Evolutionary conservation across 2,888 invertebrate species (phyloP).

Genomic region (Cryptops parisi): DNA sequence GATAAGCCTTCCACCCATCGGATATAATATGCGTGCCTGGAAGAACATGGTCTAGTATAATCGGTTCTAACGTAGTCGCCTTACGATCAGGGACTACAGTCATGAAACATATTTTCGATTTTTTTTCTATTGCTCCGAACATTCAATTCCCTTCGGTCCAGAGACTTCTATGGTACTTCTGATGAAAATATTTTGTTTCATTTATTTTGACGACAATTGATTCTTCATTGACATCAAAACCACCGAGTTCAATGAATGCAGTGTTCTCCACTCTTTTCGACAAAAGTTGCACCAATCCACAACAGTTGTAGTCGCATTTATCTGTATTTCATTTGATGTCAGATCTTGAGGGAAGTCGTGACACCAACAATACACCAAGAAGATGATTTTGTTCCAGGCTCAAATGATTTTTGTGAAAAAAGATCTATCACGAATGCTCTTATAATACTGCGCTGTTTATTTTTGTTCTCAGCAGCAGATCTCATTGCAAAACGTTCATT

Average conservation of each 20-base stretch:
- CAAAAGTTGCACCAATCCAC: slow-evolving; percentile 1
- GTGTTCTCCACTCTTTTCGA: not conserved
- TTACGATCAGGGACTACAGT: slow-evolving; percentile 16
- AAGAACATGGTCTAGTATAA: slow-evolving; percentile 19
- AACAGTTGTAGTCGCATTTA: too few species aligned
- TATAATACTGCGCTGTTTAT: too few species aligned
- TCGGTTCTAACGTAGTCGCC: slow-evolving; percentile 16
- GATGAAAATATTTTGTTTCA: slow-evolving; percentile 4
- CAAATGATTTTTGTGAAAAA: too few species aligned
- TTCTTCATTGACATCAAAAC: not conserved
- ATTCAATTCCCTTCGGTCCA: slow-evolving; percentile 20
- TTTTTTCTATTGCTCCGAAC: slow-evolving; percentile 20
- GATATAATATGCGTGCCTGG: slow-evolving; percentile 20
- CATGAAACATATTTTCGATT: slow-evolving; percentile 17
- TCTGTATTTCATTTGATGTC: too few species aligned
- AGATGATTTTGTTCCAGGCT: too few species aligned
- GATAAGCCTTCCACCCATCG: slow-evolving; percentile 18
- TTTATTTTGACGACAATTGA: not conserved
- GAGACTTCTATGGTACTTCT: slow-evolving; percentile 19
- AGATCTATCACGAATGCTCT: too few species aligned
- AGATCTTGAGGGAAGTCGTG: too few species aligned
- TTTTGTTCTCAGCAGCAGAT: too few species aligned
- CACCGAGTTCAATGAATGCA: not conserved
- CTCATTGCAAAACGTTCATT: too few species aligned
- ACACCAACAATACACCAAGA: too few species aligned